phyloP scores from a whole-genome alignment of 1,140 invertebrate species.

The Bombus confusus region DNA sequence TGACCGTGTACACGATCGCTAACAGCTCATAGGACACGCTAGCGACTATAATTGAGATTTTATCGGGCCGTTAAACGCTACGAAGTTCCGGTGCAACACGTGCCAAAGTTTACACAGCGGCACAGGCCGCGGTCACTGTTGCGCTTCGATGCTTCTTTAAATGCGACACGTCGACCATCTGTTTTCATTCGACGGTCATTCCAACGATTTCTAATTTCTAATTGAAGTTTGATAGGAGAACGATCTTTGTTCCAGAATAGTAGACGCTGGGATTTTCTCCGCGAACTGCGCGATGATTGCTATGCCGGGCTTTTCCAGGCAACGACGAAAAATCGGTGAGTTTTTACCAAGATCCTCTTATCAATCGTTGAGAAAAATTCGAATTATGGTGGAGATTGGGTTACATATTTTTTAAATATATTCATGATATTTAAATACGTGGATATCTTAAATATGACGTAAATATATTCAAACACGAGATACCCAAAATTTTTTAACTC shows the following conservation, averaged over 20 bases:
- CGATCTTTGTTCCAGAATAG: slow-evolving; percentile 45
- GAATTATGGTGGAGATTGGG: no score
- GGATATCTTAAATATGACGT: no score
- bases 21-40: slow-evolving; percentile 50
- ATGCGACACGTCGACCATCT: slow-evolving; percentile 14
- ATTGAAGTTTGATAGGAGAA: slow-evolving; percentile 1
- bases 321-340: slow-evolving; percentile 55
- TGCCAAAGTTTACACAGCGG: slow-evolving; percentile 54
- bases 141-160: slow-evolving; percentile 45
- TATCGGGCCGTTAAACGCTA: slow-evolving; percentile 69
- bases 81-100: slow-evolving; percentile 64
- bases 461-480: no score
- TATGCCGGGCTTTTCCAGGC: slow-evolving; percentile 28
- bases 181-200: not conserved
- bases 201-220: slow-evolving; percentile 9
- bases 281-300: slow-evolving; percentile 49
- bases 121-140: not conserved
- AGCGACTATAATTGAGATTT: slow-evolving; percentile 77
- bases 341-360: not conserved
- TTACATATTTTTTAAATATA: no score
- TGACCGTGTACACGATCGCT: slow-evolving; percentile 25
- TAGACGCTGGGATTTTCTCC: slow-evolving; percentile 13
- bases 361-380: not conserved
- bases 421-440: no score
- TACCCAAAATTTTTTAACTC: not conserved